Conservation (phyloP, 1,140 invertebrate species). For the Philaenus spumarius region DNA sequence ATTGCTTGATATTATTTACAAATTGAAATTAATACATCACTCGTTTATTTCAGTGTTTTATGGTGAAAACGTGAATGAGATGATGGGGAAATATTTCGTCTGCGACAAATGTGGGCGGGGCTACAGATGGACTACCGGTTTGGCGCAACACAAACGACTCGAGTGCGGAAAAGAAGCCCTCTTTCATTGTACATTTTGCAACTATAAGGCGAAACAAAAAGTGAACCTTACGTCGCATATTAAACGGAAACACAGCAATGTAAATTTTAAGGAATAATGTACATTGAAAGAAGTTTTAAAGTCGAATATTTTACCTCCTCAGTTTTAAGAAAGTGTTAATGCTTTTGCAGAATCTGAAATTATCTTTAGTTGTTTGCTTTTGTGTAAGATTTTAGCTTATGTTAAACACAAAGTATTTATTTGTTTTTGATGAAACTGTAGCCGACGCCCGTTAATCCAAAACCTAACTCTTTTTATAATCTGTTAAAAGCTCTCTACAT, state of each 20-base stretch:
- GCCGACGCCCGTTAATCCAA: no score
- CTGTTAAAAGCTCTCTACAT: no score
- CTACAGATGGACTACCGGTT: conserved; percentile 45
- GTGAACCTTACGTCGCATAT: conserved; percentile 32
- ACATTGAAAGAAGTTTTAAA: conserved; percentile 30
- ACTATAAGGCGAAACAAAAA: conserved; percentile 38
- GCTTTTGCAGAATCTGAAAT: neutral
- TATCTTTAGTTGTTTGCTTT: neutral
- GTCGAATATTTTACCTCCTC: neutral
- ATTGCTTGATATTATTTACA: neutral
- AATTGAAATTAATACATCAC: neutral
- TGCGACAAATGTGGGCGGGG: conserved; percentile 10
- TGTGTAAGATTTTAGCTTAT: neutral
- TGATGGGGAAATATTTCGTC: neutral
- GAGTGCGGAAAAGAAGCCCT: conserved; percentile 47
- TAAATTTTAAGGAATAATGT: conserved; percentile 19
- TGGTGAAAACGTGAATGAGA: neutral
- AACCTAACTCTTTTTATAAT: no score
- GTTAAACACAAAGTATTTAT: no score
- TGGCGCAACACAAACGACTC: conserved; percentile 46
- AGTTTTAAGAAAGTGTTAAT: no score
- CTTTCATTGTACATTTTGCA: conserved; percentile 34
- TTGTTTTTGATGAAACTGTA: no score
- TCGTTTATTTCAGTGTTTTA: neutral
- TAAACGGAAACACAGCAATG: conserved; percentile 29